phyloP scores from a whole-genome alignment of 2,797 vertebrate species.

The Takifugu ocellatus region DNA sequence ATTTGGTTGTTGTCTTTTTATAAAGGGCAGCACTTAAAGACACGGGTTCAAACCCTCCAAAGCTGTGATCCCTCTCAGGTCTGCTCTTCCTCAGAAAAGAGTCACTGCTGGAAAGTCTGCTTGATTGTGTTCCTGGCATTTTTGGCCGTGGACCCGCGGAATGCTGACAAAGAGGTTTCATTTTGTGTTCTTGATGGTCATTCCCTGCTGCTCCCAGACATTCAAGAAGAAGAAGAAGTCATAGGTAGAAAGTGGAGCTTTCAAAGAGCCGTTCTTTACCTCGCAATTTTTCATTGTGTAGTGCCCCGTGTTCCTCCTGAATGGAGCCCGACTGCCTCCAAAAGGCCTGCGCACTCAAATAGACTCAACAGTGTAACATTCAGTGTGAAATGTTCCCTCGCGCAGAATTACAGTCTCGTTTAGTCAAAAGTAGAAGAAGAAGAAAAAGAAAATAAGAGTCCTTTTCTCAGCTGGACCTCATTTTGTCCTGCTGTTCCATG shows the following conservation, averaged over 20 bases:
- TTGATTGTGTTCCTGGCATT: slow-evolving; percentile 16
- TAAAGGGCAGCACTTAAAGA: too few relatives aligned
- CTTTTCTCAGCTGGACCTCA: slow-evolving; percentile 26
- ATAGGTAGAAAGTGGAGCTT: slow-evolving; percentile 11
- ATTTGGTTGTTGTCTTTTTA: too few relatives aligned
- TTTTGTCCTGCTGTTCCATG: slow-evolving; percentile 24
- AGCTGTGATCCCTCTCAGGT: too few relatives aligned
- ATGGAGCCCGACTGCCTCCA: too few relatives aligned
- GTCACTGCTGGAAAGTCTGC: slow-evolving; percentile 19
- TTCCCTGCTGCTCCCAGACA: slow-evolving; percentile 25
- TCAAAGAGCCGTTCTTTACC: too few relatives aligned
- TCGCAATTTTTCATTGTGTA: too few relatives aligned
- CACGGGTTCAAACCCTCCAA: too few relatives aligned
- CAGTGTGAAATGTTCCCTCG: slow-evolving; percentile 17
- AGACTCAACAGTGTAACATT: slow-evolving; percentile 45
- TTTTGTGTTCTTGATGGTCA: slow-evolving; percentile 28
- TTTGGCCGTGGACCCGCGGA: slow-evolving; percentile 17
- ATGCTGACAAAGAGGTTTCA: slow-evolving; percentile 11
- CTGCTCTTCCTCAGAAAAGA: too few relatives aligned
- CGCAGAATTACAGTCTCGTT: slow-evolving; percentile 34
- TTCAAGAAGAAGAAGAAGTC: slow-evolving; percentile 1
- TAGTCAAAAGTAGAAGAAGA: slow-evolving; percentile 17
- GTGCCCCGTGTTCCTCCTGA: too few relatives aligned
- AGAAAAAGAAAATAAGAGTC: slow-evolving; percentile 24
- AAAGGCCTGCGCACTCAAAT: slow-evolving; percentile 29